Evolutionary conservation across 1,140 invertebrate genomes (phyloP), one percentile per base, ranked within the genome.

Genomic region (Chrysoperla carnea): DNA sequence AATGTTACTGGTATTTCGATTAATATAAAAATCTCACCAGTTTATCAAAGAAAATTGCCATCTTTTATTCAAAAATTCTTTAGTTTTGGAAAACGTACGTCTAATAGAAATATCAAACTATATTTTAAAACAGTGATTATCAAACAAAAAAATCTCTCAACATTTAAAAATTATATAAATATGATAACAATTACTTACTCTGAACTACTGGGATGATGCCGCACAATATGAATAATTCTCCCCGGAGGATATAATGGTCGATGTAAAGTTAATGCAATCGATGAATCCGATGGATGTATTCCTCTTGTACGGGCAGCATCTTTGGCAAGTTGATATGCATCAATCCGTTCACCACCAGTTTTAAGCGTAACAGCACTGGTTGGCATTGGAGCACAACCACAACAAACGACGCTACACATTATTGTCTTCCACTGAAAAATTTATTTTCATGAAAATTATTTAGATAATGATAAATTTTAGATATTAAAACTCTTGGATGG

Each of bases 231-330:
- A 37, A 93, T 85, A 43, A 92, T 90, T 51, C 75, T 73, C 4
- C 89, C 89, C 6, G 89, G 88, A 35, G 84, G 85, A 62, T 81
- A 92, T 1, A 93, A 65, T 1, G 84, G 87, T 53, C 81, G 70
- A 64, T 89, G 78, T 47, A 86, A 63, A 40, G 81, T 82, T 46
- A 86, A 66, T 43, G 80, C 78, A 53, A 85, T 81, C 37, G 70
- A 72, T 50, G 74, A 76, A 52, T 81, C 78, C 42, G 69, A 73
- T 6, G 81, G 72, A 62, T 83, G 72, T 39, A 78, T 66, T 40
- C 72, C 68, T 11, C 70, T 69, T 31, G 74, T 64, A 7, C 76
- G 72, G 1, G 65, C 65, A 23, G 62, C 57, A 43, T 70, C 62
- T 56, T 73, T 74, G 40, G 70, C 70, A 36, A 64, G 62, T 54